phyloP scores from a whole-genome alignment of 2,888 invertebrate genomes.

The Aquatica leii region DNA sequence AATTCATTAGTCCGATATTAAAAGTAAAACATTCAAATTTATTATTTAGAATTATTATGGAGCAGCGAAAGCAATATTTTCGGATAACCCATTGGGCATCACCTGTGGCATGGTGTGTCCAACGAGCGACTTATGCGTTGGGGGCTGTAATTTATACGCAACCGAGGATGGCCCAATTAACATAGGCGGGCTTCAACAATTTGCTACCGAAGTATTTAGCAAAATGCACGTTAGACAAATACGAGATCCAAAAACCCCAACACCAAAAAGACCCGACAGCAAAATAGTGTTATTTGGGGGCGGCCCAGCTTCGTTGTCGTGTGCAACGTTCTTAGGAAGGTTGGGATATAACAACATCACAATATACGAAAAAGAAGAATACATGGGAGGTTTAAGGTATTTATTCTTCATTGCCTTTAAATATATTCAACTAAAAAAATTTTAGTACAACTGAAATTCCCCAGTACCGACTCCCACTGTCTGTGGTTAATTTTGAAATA shows the following conservation, averaged over 20 bases:
- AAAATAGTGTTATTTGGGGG: conserved; percentile 92
- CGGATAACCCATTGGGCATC: conserved; percentile 95
- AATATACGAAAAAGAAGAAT: conserved; percentile 89
- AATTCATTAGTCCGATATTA: too few relatives aligned
- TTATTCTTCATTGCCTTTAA: too few relatives aligned
- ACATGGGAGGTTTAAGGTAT: conserved; percentile 89
- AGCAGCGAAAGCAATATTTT: conserved; percentile 93
- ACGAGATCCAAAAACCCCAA: conserved; percentile 74
- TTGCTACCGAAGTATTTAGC: conserved; percentile 95
- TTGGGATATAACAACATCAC: conserved; percentile 92
- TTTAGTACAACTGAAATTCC: conserved; percentile 94
- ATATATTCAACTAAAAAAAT: conserved; percentile 39
- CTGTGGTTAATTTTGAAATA: conserved; percentile 93
- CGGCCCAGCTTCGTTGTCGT: conserved; percentile 95
- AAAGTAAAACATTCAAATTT: too few relatives aligned
- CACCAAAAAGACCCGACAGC: conserved; percentile 66
- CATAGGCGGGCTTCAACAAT: conserved; percentile 98
- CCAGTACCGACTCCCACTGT: conserved; percentile 93
- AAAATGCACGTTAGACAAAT: conserved; percentile 93
- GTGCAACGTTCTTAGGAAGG: conserved; percentile 94
- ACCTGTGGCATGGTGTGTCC: conserved; percentile 99
- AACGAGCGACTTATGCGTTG: conserved; percentile 97
- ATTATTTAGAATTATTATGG: conserved; percentile 92
- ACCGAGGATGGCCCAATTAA: conserved; percentile 98
- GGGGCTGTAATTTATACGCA: conserved; percentile 96